phyloP scores from a whole-genome alignment of 2,113 vertebrate genomes.

The Sander vitreus region DNA sequence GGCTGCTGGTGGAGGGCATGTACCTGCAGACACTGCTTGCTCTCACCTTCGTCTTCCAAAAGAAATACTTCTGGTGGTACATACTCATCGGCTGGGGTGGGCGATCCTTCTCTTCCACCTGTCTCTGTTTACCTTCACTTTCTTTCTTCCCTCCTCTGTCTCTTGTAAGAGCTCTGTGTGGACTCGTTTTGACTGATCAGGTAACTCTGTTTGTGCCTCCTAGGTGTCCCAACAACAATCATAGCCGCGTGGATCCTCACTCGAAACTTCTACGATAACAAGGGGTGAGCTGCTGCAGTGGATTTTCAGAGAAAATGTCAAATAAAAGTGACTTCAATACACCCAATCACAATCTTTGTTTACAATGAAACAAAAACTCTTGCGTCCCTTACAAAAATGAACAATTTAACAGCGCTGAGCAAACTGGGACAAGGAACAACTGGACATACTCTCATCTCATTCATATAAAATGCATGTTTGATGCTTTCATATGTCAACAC shows the following conservation, averaged over 20 bases:
- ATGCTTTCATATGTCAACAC: too few relatives aligned
- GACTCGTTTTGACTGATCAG: not conserved
- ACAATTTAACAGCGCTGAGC: too few relatives aligned
- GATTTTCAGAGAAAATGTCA: not conserved
- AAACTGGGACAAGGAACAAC: too few relatives aligned
- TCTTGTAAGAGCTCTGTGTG: not conserved
- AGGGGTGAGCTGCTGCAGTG: conserved; percentile 72
- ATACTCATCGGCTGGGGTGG: conserved; percentile 90
- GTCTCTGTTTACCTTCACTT: not conserved
- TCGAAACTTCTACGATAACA: conserved; percentile 80
- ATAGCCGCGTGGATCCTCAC: conserved; percentile 81
- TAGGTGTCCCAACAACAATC: conserved; percentile 81
- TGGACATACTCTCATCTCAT: too few relatives aligned
- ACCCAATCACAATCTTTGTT: too few relatives aligned
- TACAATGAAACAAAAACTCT: too few relatives aligned
- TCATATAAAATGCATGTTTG: too few relatives aligned
- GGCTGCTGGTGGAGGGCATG: conserved; percentile 92
- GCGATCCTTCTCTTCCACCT: conserved; percentile 42
- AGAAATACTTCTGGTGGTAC: conserved; percentile 92
- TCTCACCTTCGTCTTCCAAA: conserved; percentile 89
- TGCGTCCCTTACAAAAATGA: too few relatives aligned
- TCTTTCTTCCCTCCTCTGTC: not conserved
- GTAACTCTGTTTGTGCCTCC: conserved; percentile 10
- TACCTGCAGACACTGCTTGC: conserved; percentile 91
- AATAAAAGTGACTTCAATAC: not conserved